Evolutionary conservation across 2,797 vertebrate species (phyloP).

Genomic region (Spea hammondii): DNA sequence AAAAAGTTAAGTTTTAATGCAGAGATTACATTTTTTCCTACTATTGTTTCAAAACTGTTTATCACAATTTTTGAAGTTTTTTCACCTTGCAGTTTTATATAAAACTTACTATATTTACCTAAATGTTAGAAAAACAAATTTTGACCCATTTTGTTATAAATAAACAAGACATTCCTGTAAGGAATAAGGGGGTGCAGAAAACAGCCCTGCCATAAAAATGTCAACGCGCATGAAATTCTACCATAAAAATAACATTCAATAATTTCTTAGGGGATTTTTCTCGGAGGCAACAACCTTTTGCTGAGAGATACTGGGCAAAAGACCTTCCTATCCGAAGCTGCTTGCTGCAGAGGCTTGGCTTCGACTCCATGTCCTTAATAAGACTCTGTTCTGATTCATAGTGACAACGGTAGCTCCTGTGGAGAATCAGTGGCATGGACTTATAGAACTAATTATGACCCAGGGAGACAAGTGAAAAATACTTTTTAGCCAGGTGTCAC

Average conservation of each 20-base stretch:
- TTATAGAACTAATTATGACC: slow-evolving; percentile 57
- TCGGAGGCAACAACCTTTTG: slow-evolving; percentile 31
- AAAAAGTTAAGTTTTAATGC: too few species aligned
- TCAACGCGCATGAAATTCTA: slow-evolving; percentile 38
- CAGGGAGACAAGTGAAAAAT: slow-evolving; percentile 56
- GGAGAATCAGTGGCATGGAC: slow-evolving; percentile 20
- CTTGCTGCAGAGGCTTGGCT: slow-evolving; percentile 18
- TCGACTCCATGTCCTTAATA: fast-evolving
- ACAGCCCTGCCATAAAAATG: slow-evolving; percentile 36
- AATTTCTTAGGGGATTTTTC: slow-evolving; percentile 36
- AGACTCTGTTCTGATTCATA: slow-evolving; percentile 44
- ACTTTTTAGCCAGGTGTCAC: slow-evolving; percentile 65
- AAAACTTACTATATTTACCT: too few species aligned
- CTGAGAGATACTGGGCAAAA: slow-evolving; percentile 29
- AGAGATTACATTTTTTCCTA: too few species aligned
- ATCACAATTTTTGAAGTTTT: too few species aligned
- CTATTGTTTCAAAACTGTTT: too few species aligned
- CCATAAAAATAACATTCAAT: slow-evolving; percentile 18
- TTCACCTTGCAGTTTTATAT: too few species aligned
- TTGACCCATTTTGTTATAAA: neutral
- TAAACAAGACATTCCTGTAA: neutral
- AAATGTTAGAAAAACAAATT: too few species aligned
- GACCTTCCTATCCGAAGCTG: slow-evolving; percentile 32
- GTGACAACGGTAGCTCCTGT: slow-evolving; percentile 55
- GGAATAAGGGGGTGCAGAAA: neutral